phyloP scores from a whole-genome alignment of 1,140 invertebrate genomes.

The Acyrthosiphon pisum region DNA sequence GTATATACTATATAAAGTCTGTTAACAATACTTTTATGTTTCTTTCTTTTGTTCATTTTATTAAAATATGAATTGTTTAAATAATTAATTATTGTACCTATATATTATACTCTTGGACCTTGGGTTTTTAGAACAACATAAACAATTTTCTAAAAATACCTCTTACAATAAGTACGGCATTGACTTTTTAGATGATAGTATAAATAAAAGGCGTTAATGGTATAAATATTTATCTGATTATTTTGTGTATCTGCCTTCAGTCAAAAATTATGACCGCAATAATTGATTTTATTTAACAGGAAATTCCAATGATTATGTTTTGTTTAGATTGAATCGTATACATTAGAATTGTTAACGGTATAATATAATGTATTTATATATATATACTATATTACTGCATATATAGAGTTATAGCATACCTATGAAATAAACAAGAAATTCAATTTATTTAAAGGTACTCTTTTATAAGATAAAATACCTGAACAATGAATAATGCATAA shows the following conservation, averaged over 20 bases:
- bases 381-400: neutral
- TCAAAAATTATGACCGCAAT: neutral
- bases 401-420: neutral
- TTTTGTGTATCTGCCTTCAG: neutral
- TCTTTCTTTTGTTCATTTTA: neutral
- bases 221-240: constrained; percentile 39
- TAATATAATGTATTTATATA: too few species aligned
- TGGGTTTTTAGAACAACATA: neutral
- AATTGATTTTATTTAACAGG: neutral
- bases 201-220: neutral
- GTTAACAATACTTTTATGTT: neutral
- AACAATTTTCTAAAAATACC: neutral
- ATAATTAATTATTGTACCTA: neutral
- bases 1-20: too few species aligned
- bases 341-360: too few species aligned
- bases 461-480: neutral
- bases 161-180: neutral
- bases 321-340: neutral
- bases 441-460: neutral
- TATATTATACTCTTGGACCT: neutral
- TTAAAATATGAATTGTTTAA: neutral
- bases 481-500: neutral
- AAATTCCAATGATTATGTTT: neutral
- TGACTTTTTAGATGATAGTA: neutral
- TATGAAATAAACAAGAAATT: neutral